These are phyloP conservation scores for Calidris pygmaea DNA, from an alignment of 2,113 vertebrate genomes.

Conservation along the genomic window DNA sequence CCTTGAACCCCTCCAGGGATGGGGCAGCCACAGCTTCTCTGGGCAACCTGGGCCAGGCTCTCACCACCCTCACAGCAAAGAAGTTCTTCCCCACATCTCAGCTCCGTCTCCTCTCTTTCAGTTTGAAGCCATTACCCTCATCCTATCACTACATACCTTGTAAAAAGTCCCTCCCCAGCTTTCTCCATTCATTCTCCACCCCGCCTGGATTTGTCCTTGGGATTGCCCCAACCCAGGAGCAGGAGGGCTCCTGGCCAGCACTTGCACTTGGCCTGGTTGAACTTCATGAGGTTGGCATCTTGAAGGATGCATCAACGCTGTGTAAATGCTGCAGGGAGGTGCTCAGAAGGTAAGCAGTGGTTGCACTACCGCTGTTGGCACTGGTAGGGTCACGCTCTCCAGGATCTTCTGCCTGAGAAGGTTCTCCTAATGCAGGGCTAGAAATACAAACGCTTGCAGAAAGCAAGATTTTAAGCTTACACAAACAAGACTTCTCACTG, in stretches of 20 bases:
- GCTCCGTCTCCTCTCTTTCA: too few species aligned
- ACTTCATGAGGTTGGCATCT: not conserved
- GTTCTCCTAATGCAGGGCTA: not conserved
- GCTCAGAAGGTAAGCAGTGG: not conserved
- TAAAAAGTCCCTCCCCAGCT: too few species aligned
- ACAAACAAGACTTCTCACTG: not conserved
- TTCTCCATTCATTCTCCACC: not conserved
- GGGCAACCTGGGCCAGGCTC: too few species aligned
- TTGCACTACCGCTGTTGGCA: not conserved
- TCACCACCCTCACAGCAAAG: too few species aligned
- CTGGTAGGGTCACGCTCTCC: not conserved
- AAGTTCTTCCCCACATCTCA: too few species aligned
- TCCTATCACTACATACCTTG: too few species aligned
- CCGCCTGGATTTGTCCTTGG: not conserved
- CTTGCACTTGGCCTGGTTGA: not conserved
- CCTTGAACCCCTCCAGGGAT: too few species aligned
- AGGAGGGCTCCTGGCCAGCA: not conserved
- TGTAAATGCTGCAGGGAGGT: not conserved
- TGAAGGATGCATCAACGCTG: not conserved
- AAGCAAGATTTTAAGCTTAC: not conserved
- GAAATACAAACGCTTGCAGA: not conserved
- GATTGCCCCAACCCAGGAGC: not conserved
- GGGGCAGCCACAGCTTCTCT: too few species aligned
- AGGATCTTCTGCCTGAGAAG: not conserved
- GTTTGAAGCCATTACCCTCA: too few species aligned